Evolutionary conservation across 2,888 invertebrate genomes (phyloP).

Genomic region (Oxystoma pomonae): DNA sequence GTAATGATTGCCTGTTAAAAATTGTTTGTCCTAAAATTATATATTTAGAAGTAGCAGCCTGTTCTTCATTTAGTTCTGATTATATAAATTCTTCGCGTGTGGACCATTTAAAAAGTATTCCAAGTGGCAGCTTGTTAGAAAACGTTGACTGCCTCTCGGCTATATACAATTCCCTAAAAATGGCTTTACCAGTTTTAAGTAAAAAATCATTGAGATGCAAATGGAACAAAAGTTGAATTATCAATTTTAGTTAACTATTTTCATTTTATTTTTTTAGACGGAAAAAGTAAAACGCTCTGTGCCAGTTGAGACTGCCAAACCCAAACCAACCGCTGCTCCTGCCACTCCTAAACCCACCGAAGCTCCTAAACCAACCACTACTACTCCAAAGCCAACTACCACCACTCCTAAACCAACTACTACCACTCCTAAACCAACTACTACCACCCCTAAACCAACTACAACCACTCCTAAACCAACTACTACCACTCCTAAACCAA

Average conservation of each 20-base stretch:
- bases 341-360: conserved; percentile 18
- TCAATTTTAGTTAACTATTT: not conserved
- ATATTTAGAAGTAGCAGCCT: no score
- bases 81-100: no score
- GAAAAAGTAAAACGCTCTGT: conserved; percentile 13
- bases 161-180: no score
- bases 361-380: conserved; percentile 24
- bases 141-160: no score
- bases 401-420: conserved; percentile 22
- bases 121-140: no score
- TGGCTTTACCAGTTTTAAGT: no score
- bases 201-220: no score
- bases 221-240: no score
- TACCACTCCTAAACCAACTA: conserved; percentile 20
- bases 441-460: conserved; percentile 24
- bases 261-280: conserved; percentile 9
- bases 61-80: no score
- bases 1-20: no score
- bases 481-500: conserved; percentile 21
- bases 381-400: conserved; percentile 31
- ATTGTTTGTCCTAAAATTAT: no score
- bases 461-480: conserved; percentile 25
- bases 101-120: no score
- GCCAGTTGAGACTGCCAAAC: conserved; percentile 6
- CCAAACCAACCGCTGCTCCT: conserved; percentile 24